Percentiles rank a stretch among this genome's conserved stretches.
Conservation (phyloP, 2,797 vertebrate genomes). For the Knipowitschia caucasica region DNA sequence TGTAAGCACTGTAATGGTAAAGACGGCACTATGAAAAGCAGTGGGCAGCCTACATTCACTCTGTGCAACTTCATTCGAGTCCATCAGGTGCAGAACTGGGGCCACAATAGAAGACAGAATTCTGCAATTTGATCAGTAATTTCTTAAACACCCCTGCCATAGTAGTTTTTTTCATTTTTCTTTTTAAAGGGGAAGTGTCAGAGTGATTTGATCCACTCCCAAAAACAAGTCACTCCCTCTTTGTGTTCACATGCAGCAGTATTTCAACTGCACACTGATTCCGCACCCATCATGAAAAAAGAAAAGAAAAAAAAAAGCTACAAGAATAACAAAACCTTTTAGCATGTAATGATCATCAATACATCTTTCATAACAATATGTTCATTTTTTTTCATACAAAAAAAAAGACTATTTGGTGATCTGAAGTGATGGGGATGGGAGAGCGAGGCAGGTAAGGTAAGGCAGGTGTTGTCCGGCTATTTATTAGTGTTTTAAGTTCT, state of each 20-base stretch:
- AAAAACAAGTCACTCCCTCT: constrained; percentile 8
- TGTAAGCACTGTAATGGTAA: constrained; percentile 31
- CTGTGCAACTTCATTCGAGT: constrained; percentile 44
- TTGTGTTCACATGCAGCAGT: constrained; percentile 35
- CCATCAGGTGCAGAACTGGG: constrained; percentile 21
- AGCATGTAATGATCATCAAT: constrained; percentile 70
- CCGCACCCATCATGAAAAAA: constrained; percentile 5
- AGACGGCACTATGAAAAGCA: constrained; percentile 31
- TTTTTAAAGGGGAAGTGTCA: not conserved
- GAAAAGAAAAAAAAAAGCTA: constrained; percentile 34
- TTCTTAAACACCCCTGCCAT: not conserved
- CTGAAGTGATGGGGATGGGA: constrained; percentile 17
- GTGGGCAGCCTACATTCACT: constrained; percentile 52
- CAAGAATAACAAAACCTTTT: constrained; percentile 48
- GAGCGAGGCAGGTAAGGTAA: constrained; percentile 22
- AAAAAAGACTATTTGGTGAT: constrained; percentile 67
- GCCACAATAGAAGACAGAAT: constrained; percentile 1
- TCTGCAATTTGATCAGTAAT: not conserved
- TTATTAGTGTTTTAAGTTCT: constrained; percentile 42
- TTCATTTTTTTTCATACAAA: constrained; percentile 48
- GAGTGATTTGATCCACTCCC: constrained; percentile 29
- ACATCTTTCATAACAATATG: constrained; percentile 62
- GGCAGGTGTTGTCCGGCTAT: constrained; percentile 17
- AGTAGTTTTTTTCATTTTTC: not conserved
- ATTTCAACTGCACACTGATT: constrained; percentile 30